Conservation (phyloP, 2,113 vertebrate species). For the Azemiops feae region DNA sequence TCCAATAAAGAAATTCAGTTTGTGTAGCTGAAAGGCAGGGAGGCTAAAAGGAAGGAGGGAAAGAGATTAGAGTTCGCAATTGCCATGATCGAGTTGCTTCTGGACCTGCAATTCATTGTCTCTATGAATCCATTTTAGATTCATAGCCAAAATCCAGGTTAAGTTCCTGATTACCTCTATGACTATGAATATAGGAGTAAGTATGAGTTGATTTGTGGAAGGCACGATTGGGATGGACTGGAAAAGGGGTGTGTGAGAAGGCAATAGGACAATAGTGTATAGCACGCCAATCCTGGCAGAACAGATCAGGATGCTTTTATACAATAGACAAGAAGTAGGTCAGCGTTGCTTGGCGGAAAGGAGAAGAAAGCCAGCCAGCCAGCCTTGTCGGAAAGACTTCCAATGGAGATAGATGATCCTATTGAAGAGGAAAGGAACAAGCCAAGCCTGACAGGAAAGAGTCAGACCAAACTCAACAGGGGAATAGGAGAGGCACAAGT, state of each 20-base stretch:
- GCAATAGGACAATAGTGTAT: slow-evolving; percentile 34
- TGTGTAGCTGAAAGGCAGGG: not conserved
- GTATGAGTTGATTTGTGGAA: not conserved
- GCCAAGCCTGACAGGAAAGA: slow-evolving; percentile 34
- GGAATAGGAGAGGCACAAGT: not conserved
- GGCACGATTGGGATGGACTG: not conserved
- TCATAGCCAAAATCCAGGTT: not conserved
- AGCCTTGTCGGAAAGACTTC: slow-evolving; percentile 37
- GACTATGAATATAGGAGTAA: not conserved
- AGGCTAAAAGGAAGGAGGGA: not conserved
- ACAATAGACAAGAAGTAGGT: slow-evolving; percentile 42
- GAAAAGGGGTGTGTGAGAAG: not conserved
- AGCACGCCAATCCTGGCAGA: slow-evolving; percentile 43
- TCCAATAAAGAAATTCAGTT: not conserved
- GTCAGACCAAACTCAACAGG: slow-evolving; percentile 18
- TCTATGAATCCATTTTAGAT: not conserved
- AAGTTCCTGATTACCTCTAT: not conserved
- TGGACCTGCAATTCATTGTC: not conserved
- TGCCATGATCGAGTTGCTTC: not conserved
- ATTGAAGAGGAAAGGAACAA: slow-evolving; percentile 48
- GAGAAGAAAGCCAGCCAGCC: slow-evolving; percentile 39
- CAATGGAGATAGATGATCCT: slow-evolving; percentile 42
- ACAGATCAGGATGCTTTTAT: slow-evolving; percentile 3
- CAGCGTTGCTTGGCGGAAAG: slow-evolving; percentile 48
- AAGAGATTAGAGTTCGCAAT: not conserved